A percentile compares a stretch with the other conserved stretches of the same genome.
phyloP scores from a whole-genome alignment of 2,113 vertebrate species.

The human (Homo sapiens) region GRCh38 chr14:63405001-63405500 shows the following conservation, averaged over 20 bases:
- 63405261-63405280: slow-evolving; percentile 52
- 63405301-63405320: slow-evolving; percentile 35
- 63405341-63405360: slow-evolving; percentile 48
- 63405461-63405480: slow-evolving; percentile 74
- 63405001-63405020: not conserved
- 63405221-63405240: slow-evolving; percentile 31
- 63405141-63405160: not conserved
- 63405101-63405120: not conserved
- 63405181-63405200: slow-evolving; percentile 25
- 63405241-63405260: slow-evolving; percentile 47
- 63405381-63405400: slow-evolving; percentile 48
- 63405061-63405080: not conserved
- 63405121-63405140: not conserved
- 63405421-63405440: slow-evolving; percentile 76
- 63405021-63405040: not conserved
- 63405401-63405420: slow-evolving; percentile 68
- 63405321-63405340: slow-evolving; percentile 43
- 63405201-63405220: not conserved
- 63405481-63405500: slow-evolving; percentile 70
- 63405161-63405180: not conserved
- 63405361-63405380: slow-evolving; percentile 33
- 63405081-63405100: not conserved
- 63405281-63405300: slow-evolving; percentile 49
- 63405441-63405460: slow-evolving; percentile 67
- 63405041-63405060: accelerated